These are phyloP conservation scores for Tethea ocularis DNA, from an alignment of 2,888 invertebrate species.

Conservation along the genomic window DNA sequence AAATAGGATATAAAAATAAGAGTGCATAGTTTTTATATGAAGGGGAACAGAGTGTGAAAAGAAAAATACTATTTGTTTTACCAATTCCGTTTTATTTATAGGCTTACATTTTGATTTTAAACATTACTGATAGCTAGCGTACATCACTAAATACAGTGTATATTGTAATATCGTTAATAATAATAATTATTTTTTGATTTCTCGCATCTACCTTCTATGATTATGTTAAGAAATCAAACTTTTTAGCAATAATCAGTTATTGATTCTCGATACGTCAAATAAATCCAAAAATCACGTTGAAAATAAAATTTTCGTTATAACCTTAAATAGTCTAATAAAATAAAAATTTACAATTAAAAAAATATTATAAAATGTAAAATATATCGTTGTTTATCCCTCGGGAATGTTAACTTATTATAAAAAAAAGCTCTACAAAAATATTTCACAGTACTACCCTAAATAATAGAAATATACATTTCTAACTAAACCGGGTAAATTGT, in stretches of 20 bases:
- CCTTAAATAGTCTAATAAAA: conserved; percentile 73
- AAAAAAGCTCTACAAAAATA: conserved; percentile 67
- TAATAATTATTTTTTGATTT: conserved; percentile 39
- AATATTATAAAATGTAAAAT: conserved; percentile 50
- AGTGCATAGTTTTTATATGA: conserved; percentile 8
- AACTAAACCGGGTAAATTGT: conserved; percentile 38
- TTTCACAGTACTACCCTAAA: conserved; percentile 60
- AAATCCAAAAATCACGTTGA: conserved; percentile 42
- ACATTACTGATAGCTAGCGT: conserved; percentile 63
- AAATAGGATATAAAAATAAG: conserved; percentile 12
- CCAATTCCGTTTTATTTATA: conserved; percentile 78
- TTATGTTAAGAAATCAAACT: conserved; percentile 17
- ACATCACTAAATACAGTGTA: conserved; percentile 54
- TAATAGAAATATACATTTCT: conserved; percentile 62
- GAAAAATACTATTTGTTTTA: conserved; percentile 54
- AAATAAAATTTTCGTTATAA: conserved; percentile 43
- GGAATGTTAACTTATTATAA: conserved; percentile 60
- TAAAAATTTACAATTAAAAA: conserved; percentile 75
- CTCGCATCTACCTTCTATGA: conserved; percentile 10
- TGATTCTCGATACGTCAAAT: conserved; percentile 37
- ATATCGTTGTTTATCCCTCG: conserved; percentile 73
- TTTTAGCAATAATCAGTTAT: conserved; percentile 36
- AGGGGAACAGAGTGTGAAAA: conserved; percentile 25
- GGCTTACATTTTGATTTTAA: conserved; percentile 68
- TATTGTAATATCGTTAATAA: conserved; percentile 21